These are phyloP conservation scores for Aldrovandia affinis DNA, from an alignment of 2,797 vertebrate genomes.

Conservation along the genomic window DNA sequence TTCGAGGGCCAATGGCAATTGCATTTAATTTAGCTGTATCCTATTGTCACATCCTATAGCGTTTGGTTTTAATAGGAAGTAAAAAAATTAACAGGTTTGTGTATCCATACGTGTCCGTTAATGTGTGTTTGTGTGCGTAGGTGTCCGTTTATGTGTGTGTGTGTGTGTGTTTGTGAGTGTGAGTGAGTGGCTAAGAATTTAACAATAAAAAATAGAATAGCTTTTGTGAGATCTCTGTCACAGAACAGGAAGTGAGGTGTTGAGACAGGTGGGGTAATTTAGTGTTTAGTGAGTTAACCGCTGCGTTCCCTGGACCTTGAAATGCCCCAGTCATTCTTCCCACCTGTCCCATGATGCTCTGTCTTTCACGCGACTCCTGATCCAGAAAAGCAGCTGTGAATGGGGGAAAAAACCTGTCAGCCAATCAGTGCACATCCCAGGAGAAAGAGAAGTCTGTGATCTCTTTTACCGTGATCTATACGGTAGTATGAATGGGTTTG, in stretches of 20 bases:
- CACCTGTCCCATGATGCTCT: neutral
- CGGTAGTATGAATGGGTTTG: neutral
- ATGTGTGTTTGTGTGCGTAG: neutral
- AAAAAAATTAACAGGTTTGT: neutral
- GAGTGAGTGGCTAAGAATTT: neutral
- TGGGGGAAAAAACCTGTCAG: conserved; percentile 13
- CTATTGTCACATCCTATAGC: neutral
- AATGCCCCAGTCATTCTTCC: conserved; percentile 23
- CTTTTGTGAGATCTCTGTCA: neutral
- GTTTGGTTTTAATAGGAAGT: neutral
- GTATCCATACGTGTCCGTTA: neutral
- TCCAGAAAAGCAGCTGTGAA: conserved; percentile 1
- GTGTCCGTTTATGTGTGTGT: neutral
- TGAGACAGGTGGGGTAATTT: conserved; percentile 1
- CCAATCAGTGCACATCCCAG: neutral
- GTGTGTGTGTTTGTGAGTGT: neutral
- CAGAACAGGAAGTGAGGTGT: neutral
- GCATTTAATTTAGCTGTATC: neutral
- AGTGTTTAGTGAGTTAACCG: conserved; percentile 30
- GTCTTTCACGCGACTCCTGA: conserved; percentile 23
- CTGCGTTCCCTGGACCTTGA: conserved; percentile 22
- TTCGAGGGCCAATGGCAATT: neutral
- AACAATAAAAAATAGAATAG: neutral
- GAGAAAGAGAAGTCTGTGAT: neutral
- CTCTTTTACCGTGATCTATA: neutral